Conservation (phyloP, 2,888 invertebrate species). For the Cartodere bifasciata region DNA sequence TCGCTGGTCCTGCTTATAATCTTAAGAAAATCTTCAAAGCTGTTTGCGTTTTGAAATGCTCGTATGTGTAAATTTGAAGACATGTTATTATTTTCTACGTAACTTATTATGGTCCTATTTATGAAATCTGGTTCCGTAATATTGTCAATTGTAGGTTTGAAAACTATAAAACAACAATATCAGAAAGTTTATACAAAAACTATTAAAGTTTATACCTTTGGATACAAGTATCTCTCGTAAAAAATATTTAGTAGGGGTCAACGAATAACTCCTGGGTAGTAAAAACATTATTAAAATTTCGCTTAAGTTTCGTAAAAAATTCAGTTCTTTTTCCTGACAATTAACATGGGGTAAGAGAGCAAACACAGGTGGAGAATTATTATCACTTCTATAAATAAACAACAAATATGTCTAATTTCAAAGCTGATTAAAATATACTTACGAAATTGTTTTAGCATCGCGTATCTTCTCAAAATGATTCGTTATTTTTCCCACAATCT, state of each 20-base stretch:
- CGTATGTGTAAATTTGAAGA: conserved; percentile 65
- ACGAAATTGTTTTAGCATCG: conserved; percentile 62
- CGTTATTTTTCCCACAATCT: conserved; percentile 68
- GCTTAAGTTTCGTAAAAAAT: conserved; percentile 69
- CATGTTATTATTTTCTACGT: conserved; percentile 69
- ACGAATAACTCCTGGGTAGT: conserved; percentile 68
- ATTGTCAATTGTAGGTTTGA: conserved; percentile 71
- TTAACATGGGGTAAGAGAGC: conserved; percentile 61
- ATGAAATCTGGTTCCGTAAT: conserved; percentile 85
- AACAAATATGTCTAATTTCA: conserved; percentile 4
- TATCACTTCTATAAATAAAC: conserved; percentile 40
- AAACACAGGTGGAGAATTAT: conserved; percentile 53
- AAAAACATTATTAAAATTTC: conserved; percentile 72
- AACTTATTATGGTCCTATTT: conserved; percentile 73
- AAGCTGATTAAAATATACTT: conserved; percentile 33
- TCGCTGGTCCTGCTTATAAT: conserved; percentile 71
- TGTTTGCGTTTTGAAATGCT: conserved; percentile 78
- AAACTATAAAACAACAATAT: conserved; percentile 40
- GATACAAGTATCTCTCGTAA: conserved; percentile 73
- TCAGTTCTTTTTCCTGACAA: conserved; percentile 60
- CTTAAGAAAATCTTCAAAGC: conserved; percentile 79
- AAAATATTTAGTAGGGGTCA: conserved; percentile 65
- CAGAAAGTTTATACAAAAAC: conserved; percentile 3
- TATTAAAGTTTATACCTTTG: conserved; percentile 48
- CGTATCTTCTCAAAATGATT: conserved; percentile 77